A percentile compares a stretch with the other conserved stretches of the same genome.
These are phyloP conservation scores for Pipistrellus pygmaeus DNA, from an alignment of 2,797 vertebrate species.

Conservation along the genomic window DNA sequence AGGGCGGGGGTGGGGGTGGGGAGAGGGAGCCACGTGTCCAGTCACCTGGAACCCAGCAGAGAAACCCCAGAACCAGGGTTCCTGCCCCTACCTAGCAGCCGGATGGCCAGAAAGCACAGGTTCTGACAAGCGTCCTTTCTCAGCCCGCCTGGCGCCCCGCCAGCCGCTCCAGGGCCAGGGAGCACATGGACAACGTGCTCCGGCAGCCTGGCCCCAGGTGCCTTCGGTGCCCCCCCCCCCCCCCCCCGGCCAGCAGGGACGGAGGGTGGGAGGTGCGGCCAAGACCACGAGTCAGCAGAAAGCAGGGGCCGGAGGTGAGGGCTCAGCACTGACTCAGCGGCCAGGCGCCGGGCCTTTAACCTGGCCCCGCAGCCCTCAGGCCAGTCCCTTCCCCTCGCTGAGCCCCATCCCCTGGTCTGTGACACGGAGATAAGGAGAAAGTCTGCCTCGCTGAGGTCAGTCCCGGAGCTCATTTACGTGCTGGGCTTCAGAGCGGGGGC, in stretches of 20 bases:
- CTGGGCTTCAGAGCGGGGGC: background rate
- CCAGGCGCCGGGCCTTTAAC: background rate
- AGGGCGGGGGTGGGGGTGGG: fast-evolving
- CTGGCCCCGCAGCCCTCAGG: background rate
- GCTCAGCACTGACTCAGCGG: background rate
- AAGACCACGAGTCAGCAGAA: background rate
- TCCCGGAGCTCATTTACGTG: fast-evolving
- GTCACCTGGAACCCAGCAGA: background rate
- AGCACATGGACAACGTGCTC: background rate
- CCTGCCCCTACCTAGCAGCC: background rate
- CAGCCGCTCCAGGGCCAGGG: background rate
- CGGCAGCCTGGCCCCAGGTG: background rate
- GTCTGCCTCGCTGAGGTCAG: background rate
- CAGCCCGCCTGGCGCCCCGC: fast-evolving
- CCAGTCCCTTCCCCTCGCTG: background rate
- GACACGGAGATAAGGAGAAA: too few relatives aligned
- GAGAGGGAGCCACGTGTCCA: background rate
- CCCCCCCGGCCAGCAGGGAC: background rate
- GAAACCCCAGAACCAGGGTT: too few relatives aligned
- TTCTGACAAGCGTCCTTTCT: background rate
- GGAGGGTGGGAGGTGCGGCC: background rate
- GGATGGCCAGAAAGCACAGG: background rate
- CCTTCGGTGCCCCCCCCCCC: fast-evolving
- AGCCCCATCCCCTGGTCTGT: background rate
- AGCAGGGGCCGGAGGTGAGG: background rate